Evolutionary conservation across 2,113 vertebrate genomes (phyloP), one percentile per base, ranked within the genome.

Genomic region (Gasterosteus aculeatus): DNA sequence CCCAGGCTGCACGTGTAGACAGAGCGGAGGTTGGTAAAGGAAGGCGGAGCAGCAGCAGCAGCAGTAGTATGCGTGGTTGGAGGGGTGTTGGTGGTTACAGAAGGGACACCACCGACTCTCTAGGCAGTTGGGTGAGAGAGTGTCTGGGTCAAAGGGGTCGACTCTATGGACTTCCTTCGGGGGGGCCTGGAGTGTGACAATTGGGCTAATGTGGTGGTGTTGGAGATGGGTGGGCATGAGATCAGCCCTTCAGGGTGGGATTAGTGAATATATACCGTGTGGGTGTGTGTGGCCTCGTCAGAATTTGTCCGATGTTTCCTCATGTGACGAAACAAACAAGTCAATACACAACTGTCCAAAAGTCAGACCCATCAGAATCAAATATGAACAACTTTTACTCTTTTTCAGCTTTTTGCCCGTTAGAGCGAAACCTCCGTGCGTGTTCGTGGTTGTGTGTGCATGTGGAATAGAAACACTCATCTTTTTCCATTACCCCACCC

Each of bases 1-100:
- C 79, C 79, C 82, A 15, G 85, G 88, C 89, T 82, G 72, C 54
- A 59, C 67, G 78, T 82, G 81, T 72, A 80, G 86, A 83, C 73
- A 47, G 63, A 63, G 76, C 38, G 53, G 68, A 66, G 77, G 56
- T 41, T 64, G 80, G 73, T 22, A 33, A 68, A 44, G 39, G 12
- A 49, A 42, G 41, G 53, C 4, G 3, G 22, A 26, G 42, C 3
- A 12, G 62, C 33, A 35, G 16, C 59, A 10, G 9, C 10, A 54
- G 31, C 41, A 80, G 71, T 57, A 42, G 31, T 57, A 63, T 80
- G 66, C 63, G 66, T 53, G 49, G 64, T 29, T 68, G 67, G 54
- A 71, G 71, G 59, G 57, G 75, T 73, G 81, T 80, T 54, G 66
- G 54, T 60, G 78, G 68, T 66, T 72, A 70, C 38, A 56, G 76